A percentile compares a stretch with the other conserved stretches of the same genome.
Evolutionary conservation across 2,797 vertebrate genomes (phyloP).

Genomic region (Tamandua tetradactyla): DNA sequence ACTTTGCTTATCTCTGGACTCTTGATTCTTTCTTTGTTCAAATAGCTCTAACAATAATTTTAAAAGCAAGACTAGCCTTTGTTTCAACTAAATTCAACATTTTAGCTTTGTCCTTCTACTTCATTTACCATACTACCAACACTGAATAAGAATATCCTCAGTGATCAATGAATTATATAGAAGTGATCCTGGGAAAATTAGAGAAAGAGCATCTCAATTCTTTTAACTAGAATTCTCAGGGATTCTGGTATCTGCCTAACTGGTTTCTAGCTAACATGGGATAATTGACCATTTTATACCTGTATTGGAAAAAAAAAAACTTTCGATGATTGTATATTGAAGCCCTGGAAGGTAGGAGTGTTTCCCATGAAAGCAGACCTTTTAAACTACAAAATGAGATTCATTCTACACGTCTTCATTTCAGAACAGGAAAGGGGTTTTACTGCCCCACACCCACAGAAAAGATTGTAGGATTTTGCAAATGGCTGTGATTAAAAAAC

Average conservation of each 20-base stretch:
- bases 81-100: conserved; percentile 53
- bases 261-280: background rate
- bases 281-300: conserved; percentile 22
- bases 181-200: conserved; percentile 50
- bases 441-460: background rate
- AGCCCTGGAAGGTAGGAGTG: background rate
- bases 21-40: conserved; percentile 62
- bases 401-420: conserved; percentile 9
- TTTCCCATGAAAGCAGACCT: conserved; percentile 45
- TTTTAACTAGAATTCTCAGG: conserved; percentile 27
- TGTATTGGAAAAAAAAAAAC: background rate
- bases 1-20: conserved; percentile 60
- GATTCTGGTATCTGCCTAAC: conserved; percentile 2
- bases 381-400: conserved; percentile 45
- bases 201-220: conserved; percentile 1
- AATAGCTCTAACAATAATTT: conserved; percentile 47
- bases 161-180: conserved; percentile 39
- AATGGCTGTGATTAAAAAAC: conserved; percentile 58
- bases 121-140: conserved; percentile 58
- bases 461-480: conserved; percentile 58
- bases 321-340: conserved; percentile 26
- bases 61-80: conserved; percentile 59
- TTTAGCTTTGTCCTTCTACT: conserved; percentile 59
- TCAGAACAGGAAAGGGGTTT: conserved; percentile 31
- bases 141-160: conserved; percentile 46